Percentiles rank a stretch among this genome's conserved stretches.
phyloP scores from a whole-genome alignment of 2,113 vertebrate species.

The Pholis gunnellus region DNA sequence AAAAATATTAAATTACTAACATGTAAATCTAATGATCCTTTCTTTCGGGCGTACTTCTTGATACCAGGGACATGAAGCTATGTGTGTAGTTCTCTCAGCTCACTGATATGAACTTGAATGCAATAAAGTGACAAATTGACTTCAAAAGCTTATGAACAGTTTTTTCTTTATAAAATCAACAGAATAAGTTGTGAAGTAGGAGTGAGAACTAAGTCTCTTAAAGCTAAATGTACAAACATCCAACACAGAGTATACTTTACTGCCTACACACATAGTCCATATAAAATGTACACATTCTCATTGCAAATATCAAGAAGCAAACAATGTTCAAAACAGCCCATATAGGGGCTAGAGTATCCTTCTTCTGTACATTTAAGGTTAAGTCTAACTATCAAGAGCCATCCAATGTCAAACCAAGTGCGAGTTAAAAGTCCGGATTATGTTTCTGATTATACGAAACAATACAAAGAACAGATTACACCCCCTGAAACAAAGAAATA shows the following conservation, averaged over 20 bases:
- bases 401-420: neutral
- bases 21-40: neutral
- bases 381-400: neutral
- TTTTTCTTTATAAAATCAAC: neutral
- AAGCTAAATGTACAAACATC: neutral
- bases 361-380: neutral
- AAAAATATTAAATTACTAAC: neutral
- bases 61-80: neutral
- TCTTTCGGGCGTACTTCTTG: neutral
- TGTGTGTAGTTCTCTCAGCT: neutral
- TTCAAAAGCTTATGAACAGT: neutral
- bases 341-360: neutral
- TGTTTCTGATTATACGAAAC: neutral
- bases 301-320: neutral
- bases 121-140: neutral
- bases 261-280: neutral
- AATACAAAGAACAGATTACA: neutral
- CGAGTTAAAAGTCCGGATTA: neutral
- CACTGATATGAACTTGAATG: neutral
- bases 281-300: neutral
- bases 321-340: neutral
- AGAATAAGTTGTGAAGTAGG: neutral
- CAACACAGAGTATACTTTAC: conserved; percentile 1
- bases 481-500: neutral
- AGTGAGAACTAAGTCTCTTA: neutral